Evolutionary conservation across 2,888 invertebrate species (phyloP).

Genomic region (Carabus problematicus): DNA sequence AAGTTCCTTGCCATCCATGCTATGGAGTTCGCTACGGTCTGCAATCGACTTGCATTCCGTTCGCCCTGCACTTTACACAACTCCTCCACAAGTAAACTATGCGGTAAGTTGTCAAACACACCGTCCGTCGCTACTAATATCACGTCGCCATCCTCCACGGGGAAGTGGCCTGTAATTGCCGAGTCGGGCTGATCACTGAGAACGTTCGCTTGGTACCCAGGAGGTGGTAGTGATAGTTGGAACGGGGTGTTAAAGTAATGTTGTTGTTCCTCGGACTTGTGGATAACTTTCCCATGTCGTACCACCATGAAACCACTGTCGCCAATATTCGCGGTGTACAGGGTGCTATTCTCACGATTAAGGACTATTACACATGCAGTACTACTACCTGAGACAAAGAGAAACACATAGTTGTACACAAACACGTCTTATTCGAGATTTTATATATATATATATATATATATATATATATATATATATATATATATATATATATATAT

Average conservation of each 20-base stretch:
- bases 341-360: conserved; percentile 85
- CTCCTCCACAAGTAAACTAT: conserved; percentile 86
- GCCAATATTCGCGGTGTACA: conserved; percentile 98
- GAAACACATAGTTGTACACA: no score
- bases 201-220: conserved; percentile 85
- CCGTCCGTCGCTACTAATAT: conserved; percentile 97
- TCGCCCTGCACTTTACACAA: conserved; percentile 78
- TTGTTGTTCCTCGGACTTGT: conserved; percentile 95
- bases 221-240: conserved; percentile 93
- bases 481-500: no score
- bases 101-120: conserved; percentile 97
- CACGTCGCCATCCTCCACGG: conserved; percentile 91
- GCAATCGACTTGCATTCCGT: conserved; percentile 77
- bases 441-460: no score
- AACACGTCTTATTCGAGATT: no score
- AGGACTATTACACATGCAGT: conserved; percentile 96
- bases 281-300: conserved; percentile 84
- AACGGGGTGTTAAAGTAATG: conserved; percentile 99
- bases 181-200: conserved; percentile 93
- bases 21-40: conserved; percentile 91
- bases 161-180: conserved; percentile 87
- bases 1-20: conserved; percentile 94
- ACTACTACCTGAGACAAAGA: conserved; percentile 80
- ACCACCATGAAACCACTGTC: conserved; percentile 98
- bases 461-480: no score